Base-by-base conservation (phyloP, 1,140 invertebrate species). In the Cylas formicarius region DNA sequence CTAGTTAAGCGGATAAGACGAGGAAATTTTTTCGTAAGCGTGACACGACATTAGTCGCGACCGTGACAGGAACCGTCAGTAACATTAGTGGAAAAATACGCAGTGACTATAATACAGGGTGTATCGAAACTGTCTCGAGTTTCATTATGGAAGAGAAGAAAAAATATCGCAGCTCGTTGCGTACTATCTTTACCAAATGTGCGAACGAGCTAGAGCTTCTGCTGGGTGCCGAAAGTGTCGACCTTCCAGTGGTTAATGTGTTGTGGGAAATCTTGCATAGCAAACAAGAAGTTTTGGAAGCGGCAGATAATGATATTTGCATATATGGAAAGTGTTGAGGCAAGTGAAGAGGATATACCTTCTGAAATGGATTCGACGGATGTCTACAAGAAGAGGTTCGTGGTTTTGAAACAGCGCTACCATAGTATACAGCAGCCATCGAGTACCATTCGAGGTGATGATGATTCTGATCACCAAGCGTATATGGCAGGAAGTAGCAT, bases 201-300 rank as follows among this genome's bases (percentile, higher is more conserved):
- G 33, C 33, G 33, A 36, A 36, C 17, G 33, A 36, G 11, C 33
- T 36, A 6, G 33, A 36, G 33, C 33, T 36, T 36, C 17, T 36
- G 33, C 33, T 36, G 17, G 7, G 6, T 6, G 33, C 33, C 13
- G 33, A 36, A 19, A 36, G n/a, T n/a, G n/a, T n/a, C n/a, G n/a
- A n/a, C n/a, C n/a, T n/a, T n/a, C n/a, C n/a, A n/a, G n/a, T n/a
- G 17, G 33, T 36, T 36, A 36, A 36, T 36, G 33, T 36, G 18
- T 16, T 8, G 17, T 36, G 33, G 33, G 33, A 36, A 36, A 36
- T 36, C 10, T 18, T 36, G 33, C 7, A 20, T 36, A n/a, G n/a
- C n/a, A n/a, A n/a, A n/a, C n/a, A n/a, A n/a, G n/a, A n/a, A n/a
- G n/a, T n/a, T n/a, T n/a, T n/a, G n/a, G n/a, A n/a, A n/a, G n/a